These are phyloP conservation scores for Drosophila koepferae DNA, from an alignment of 2,888 invertebrate species.

Conservation along the genomic window DNA sequence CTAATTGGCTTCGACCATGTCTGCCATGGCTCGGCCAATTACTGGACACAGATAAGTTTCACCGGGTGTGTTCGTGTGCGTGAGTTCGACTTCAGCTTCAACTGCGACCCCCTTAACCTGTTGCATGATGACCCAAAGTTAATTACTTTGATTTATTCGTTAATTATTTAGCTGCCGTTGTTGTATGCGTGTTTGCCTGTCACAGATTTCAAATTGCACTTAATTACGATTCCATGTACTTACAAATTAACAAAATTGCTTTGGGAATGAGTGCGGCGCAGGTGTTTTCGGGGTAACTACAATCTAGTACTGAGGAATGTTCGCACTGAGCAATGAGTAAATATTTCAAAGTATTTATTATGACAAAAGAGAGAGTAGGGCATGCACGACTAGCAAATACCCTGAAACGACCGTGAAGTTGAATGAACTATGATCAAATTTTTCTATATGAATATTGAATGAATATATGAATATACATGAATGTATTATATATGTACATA, in stretches of 20 bases:
- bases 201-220: constrained; percentile 71
- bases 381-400: neutral
- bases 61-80: constrained; percentile 37
- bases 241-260: constrained; percentile 70
- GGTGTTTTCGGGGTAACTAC: neutral
- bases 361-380: neutral
- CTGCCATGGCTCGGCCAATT: constrained; percentile 51
- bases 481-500: neutral
- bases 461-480: no score
- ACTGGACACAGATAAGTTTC: constrained; percentile 49
- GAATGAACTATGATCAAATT: no score
- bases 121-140: constrained; percentile 68
- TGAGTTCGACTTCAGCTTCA: neutral
- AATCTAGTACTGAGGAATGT: neutral
- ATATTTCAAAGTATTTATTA: constrained; percentile 29
- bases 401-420: neutral
- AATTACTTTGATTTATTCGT: constrained; percentile 77
- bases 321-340: neutral
- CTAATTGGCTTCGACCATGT: constrained; percentile 49
- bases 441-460: no score
- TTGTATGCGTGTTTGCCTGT: constrained; percentile 54
- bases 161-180: constrained; percentile 51
- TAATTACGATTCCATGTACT: constrained; percentile 66
- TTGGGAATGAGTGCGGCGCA: constrained; percentile 28
- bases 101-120: constrained; percentile 61